These are phyloP conservation scores for Melipona quadrifasciata DNA, from an alignment of 1,140 invertebrate species.

Conservation along the genomic window DNA sequence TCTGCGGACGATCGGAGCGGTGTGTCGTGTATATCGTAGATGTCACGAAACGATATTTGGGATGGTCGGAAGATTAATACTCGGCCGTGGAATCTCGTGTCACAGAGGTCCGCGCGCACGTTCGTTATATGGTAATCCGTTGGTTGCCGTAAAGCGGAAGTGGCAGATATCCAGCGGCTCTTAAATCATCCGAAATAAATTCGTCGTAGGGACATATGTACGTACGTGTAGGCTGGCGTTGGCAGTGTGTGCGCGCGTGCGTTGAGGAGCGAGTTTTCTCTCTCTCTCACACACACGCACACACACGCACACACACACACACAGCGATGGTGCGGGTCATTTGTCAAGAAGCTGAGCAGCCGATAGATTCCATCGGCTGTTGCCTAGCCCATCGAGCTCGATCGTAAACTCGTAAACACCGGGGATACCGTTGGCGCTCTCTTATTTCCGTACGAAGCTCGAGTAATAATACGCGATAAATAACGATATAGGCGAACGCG, in stretches of 20 bases:
- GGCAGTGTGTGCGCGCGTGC: background rate
- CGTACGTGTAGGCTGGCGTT: too few species aligned
- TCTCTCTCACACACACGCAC: too few species aligned
- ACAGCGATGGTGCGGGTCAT: conserved; percentile 59
- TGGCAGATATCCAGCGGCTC: conserved; percentile 14
- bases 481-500: conserved; percentile 33
- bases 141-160: conserved; percentile 1
- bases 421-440: conserved; percentile 61
- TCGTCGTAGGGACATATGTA: conserved; percentile 26
- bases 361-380: conserved; percentile 46
- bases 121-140: conserved; percentile 41
- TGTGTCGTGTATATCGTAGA: background rate
- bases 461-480: conserved; percentile 46
- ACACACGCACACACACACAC: too few species aligned
- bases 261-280: conserved; percentile 23
- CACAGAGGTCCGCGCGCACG: background rate
- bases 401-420: conserved; percentile 58
- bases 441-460: conserved; percentile 46
- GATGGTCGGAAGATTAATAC: conserved; percentile 30
- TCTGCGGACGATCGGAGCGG: background rate
- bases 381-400: background rate
- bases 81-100: background rate
- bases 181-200: conserved; percentile 57
- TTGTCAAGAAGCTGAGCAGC: conserved; percentile 54
- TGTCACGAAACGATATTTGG: conserved; percentile 4